Percentiles rank a stretch among this genome's conserved stretches.
Evolutionary conservation across 2,113 vertebrate genomes (phyloP).

Genomic region (Aramus guarauna): DNA sequence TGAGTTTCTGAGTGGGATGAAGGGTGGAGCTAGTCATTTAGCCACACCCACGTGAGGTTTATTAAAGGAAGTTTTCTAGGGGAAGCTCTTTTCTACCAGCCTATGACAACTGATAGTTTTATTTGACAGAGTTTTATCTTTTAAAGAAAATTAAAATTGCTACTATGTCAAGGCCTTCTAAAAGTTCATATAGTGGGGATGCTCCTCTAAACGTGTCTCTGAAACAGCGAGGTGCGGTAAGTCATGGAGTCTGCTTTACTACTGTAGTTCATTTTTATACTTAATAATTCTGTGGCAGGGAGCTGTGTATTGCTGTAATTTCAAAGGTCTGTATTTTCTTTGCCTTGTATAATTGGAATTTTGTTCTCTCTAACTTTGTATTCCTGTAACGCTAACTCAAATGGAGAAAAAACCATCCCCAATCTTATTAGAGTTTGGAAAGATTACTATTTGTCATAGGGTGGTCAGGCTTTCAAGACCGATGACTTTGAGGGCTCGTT

Average conservation of each 20-base stretch:
- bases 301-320: neutral
- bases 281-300: neutral
- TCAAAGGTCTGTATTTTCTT: neutral
- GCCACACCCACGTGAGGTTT: conserved; percentile 30
- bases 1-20: conserved; percentile 4
- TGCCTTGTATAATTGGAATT: neutral
- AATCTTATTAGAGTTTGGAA: neutral
- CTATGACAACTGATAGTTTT: neutral
- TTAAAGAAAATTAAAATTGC: neutral
- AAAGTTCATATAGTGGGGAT: neutral
- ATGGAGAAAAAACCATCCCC: neutral
- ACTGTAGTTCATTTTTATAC: neutral
- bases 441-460: neutral
- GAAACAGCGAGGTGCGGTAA: conserved; percentile 49
- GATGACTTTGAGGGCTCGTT: neutral
- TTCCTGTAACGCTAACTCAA: neutral
- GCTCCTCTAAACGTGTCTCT: neutral
- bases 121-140: neutral
- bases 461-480: neutral
- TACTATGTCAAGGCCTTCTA: neutral
- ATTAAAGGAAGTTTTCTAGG: neutral
- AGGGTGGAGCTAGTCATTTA: conserved; percentile 39
- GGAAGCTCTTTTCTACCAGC: neutral
- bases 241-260: neutral
- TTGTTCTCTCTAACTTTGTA: neutral